phyloP scores from a whole-genome alignment of 2,113 vertebrate species.

The Leptocoma aspasia region DNA sequence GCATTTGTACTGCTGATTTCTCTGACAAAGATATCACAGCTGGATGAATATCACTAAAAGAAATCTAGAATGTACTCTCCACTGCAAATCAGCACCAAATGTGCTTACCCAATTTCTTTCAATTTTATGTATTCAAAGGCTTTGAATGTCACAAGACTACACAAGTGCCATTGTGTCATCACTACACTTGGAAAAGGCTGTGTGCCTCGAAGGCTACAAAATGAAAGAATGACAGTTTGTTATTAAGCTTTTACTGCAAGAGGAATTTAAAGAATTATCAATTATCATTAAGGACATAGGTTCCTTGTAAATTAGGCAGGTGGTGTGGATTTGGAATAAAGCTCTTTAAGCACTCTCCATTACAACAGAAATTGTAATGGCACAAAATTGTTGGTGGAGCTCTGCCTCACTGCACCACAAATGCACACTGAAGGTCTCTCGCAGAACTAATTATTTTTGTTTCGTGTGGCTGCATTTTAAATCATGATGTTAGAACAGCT shows the following conservation, averaged over 20 bases:
- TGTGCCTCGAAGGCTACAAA: not conserved
- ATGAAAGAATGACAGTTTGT: not conserved
- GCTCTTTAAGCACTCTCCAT: not conserved
- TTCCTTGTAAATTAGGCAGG: not conserved
- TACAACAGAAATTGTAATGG: not conserved
- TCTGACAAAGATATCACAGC: not conserved
- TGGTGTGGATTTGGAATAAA: not conserved
- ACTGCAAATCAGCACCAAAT: not conserved
- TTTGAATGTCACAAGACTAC: not conserved
- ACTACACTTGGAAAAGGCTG: not conserved
- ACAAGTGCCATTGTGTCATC: not conserved
- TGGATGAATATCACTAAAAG: not conserved
- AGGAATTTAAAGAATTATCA: not conserved
- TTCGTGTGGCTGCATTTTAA: not conserved
- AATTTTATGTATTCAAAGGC: not conserved
- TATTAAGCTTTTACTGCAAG: not conserved
- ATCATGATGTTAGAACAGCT: not conserved
- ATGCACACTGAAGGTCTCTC: not conserved
- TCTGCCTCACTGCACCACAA: not conserved
- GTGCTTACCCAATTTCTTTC: not conserved
- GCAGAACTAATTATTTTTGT: not conserved
- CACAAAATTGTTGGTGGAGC: not conserved
- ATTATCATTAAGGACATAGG: not conserved
- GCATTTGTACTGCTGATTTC: not conserved
- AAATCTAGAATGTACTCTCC: not conserved